Evolutionary conservation across 2,888 invertebrate species (phyloP), one percentile per base, ranked within the genome.

Genomic region (Formica aserva): DNA sequence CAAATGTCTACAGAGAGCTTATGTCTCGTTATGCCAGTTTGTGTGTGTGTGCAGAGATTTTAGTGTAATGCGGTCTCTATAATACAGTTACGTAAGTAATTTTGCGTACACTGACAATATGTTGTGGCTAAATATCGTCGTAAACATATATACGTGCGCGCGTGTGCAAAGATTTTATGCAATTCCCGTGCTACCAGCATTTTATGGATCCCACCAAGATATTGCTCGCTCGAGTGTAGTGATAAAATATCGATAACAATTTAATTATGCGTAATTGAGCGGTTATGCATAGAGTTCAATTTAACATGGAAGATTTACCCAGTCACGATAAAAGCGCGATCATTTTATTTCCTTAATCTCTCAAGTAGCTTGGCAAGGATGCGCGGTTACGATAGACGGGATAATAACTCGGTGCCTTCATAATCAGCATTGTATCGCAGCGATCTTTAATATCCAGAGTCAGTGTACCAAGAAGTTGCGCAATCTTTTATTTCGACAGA

Each of bases 401-500:
- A 88, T 88, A 88, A 88, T 86, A 82, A 83, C 77, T 72, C 60
- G 32, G 55, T 60, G 72, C 80, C 41, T 76, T 88, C 86, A 81
- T 87, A 85, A 89, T 89, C 86, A 78, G 55, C 74, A 69, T 48
- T 57, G 29, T 85, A 89, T 88, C 85, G 69, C 65, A 48, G 48
- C 52, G 78, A 88, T 87, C 85, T 86, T 84, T 89, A 87, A 89
- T 85, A 88, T 84, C 80, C 72, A 67, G 83, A 74, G 78, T 66
- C 65, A 45, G 81, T 63, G 60, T 57, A 65, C 48, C 63, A 26
- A n/a, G 63, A 11, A 76, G 76, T 90, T 90, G 84, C 85, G 72
- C 82, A 89, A 89, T 88, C 63, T 82, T 76, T 77, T 74, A 69
- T 91, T 91, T 91, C 91, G 78, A 87, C 89, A 90, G 86, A 86